Base-by-base conservation (phyloP, 2,797 vertebrate species). In the Microchirus variegatus region DNA sequence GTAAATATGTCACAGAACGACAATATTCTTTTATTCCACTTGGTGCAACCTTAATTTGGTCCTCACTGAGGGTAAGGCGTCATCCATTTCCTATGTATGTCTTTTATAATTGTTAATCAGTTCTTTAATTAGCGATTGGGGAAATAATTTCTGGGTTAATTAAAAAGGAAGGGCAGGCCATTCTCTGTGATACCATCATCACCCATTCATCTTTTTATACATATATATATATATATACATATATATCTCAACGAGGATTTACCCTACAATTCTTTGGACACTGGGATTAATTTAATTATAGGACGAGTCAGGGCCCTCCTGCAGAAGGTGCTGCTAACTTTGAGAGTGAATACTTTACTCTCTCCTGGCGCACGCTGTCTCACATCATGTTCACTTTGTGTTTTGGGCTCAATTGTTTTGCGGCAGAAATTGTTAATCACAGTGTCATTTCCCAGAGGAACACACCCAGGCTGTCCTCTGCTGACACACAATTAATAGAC, bases 401-500 rank as follows among this genome's bases (percentile, higher is more conserved):
- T 76, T 80, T 59, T 48, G 44, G 51, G 71, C 54, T 68, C 41
- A 31, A 54, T 51, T 19, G 19, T 68, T 75, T 69, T 9, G 70
- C 77, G n/a, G 52, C 36, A 88, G 81, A 96, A 95, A 94, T 53
- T 94, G 93, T 95, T 96, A 95, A 96, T 97, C 94, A 95, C 94
- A 87, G 88, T 89, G 90, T 93, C 93, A 92, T 94, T 94, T 95
- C 96, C 95, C 91, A 91, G 82, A 77, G 84, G 91, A 89, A 88
- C 81, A 73, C 87, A 80, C 90, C 87, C 89, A 77, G 89, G 90
- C 92, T 91, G 91, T 92, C 93, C 94, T 94, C 93, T 90, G 91
- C 93, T 94, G 92, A 94, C 90, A 96, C 94, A 93, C 93, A 93
- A 95, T 95, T 95, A 97, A 97, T 95, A 94, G 90, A 93, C 92